Percentiles rank a stretch among this genome's conserved stretches.
phyloP scores from a whole-genome alignment of 2,888 invertebrate genomes.

The Brachynemurus nebulosus region DNA sequence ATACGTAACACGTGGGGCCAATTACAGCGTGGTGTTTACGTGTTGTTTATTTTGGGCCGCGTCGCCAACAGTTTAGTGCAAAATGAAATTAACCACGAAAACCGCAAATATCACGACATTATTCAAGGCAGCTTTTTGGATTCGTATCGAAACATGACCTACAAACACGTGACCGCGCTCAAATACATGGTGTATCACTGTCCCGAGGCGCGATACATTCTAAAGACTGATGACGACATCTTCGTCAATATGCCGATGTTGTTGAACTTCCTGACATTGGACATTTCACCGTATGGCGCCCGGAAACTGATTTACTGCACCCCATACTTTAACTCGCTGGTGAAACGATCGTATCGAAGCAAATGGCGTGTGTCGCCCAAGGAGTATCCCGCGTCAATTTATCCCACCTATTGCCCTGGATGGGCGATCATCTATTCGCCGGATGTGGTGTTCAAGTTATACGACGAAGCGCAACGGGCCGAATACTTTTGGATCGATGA shows the following conservation, averaged over 20 bases:
- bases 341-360: conserved; percentile 47
- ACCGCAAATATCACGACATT: conserved; percentile 41
- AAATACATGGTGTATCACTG: conserved; percentile 66
- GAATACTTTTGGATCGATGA: conserved; percentile 65
- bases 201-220: conserved; percentile 46
- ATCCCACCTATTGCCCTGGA: conserved; percentile 66
- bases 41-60: conserved; percentile 54
- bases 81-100: conserved; percentile 33
- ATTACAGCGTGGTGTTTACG: conserved; percentile 35
- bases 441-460: conserved; percentile 38
- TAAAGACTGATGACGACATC: conserved; percentile 68
- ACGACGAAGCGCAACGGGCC: conserved; percentile 38
- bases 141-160: conserved; percentile 67
- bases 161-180: conserved; percentile 70
- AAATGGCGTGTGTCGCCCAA: conserved; percentile 62
- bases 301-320: conserved; percentile 50
- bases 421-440: conserved; percentile 45
- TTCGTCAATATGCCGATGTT: conserved; percentile 54
- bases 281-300: conserved; percentile 45
- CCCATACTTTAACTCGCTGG: conserved; percentile 33
- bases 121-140: conserved; percentile 66
- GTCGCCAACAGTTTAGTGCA: conserved; percentile 27
- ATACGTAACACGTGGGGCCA: conserved; percentile 66
- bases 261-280: conserved; percentile 40
- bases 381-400: conserved; percentile 47